Evolutionary conservation across 2,888 invertebrate genomes (phyloP), one percentile per base, ranked within the genome.

Genomic region (Dastarcus helophoroides): DNA sequence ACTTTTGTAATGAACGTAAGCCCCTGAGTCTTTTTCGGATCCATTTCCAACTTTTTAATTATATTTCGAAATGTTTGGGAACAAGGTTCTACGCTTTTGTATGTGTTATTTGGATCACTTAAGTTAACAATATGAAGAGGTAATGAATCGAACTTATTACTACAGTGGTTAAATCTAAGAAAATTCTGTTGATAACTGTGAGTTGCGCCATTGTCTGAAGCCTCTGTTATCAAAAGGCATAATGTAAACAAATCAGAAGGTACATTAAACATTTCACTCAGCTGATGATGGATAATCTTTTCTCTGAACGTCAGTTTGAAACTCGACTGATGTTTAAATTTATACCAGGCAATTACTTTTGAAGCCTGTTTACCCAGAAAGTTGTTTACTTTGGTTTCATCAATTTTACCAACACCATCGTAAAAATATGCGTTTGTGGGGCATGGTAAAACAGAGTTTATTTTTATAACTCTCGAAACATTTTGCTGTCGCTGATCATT

Each of bases 301-400:
- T 79, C 76, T 35, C 74, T 58, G 37, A 77, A 62, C 2, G 74
- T 72, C n/a, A 71, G 67, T 42, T 64, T 65, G 14, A 73, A 61
- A 23, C 58, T 62, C 26, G 63, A 62, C 30, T 68, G 65, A 40
- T 65, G 64, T 39, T 73, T 66, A 47, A 71, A 76, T 52, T 70
- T 72, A 50, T 74, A 79, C 78, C 79, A 79, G 13, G 76, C 79
- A 6, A 79, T 69, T 12, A 78, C 67, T 57, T 71, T 68, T 41
- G 60, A 64, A 12, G 67, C 64, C 35, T 66, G 63, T 33, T 60
- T 60, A 2, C 67, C 64, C 9, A 79, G 50, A 33, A 76, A 58
- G 4, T 62, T 61, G 32, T 58, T 53, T 2, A 79, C 48, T 41
- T 67, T 66, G 40, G 69, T 66, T 38, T 64, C 62, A 44, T 71